Evolutionary conservation across 2,888 invertebrate species (phyloP).

Genomic region (Scaptomyza parva): DNA sequence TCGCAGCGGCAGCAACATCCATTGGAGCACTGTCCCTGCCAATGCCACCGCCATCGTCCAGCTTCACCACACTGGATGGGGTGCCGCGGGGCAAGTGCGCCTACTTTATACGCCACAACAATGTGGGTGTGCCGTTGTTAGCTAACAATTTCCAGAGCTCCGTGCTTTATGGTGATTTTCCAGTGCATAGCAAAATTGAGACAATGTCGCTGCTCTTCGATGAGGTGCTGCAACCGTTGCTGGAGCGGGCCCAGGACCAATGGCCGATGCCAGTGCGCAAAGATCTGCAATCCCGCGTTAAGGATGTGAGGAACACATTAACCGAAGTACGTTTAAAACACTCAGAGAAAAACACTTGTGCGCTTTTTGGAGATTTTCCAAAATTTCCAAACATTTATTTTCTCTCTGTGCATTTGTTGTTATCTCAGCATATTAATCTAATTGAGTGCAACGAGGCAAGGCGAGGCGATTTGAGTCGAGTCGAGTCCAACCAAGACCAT

Average conservation of each 20-base stretch:
- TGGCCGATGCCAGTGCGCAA: constrained; percentile 91
- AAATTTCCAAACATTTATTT: neutral
- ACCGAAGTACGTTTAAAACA: constrained; percentile 73
- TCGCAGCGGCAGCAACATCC: constrained; percentile 61
- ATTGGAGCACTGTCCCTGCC: constrained; percentile 69
- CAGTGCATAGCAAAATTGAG: constrained; percentile 89
- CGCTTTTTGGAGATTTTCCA: too few relatives aligned
- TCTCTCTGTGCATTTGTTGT: neutral
- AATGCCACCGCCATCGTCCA: constrained; percentile 81
- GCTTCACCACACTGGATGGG: constrained; percentile 82
- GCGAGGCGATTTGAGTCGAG: constrained; percentile 19
- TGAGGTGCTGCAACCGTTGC: constrained; percentile 90
- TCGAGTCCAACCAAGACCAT: constrained; percentile 41
- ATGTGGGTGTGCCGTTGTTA: constrained; percentile 65
- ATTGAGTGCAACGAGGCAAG: constrained; percentile 67
- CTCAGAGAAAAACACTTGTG: neutral
- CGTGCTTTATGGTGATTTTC: constrained; percentile 90
- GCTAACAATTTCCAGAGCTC: constrained; percentile 84
- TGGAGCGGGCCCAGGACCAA: constrained; percentile 89
- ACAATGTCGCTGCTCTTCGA: constrained; percentile 90
- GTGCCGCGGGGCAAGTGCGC: constrained; percentile 85
- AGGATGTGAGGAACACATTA: constrained; percentile 86
- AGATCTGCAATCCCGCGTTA: constrained; percentile 90
- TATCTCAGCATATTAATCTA: constrained; percentile 74
- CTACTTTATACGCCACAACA: constrained; percentile 86